Evolutionary conservation across 2,797 vertebrate genomes (phyloP), one percentile per base, ranked within the genome.

Genomic region (Scolopax rusticola): DNA sequence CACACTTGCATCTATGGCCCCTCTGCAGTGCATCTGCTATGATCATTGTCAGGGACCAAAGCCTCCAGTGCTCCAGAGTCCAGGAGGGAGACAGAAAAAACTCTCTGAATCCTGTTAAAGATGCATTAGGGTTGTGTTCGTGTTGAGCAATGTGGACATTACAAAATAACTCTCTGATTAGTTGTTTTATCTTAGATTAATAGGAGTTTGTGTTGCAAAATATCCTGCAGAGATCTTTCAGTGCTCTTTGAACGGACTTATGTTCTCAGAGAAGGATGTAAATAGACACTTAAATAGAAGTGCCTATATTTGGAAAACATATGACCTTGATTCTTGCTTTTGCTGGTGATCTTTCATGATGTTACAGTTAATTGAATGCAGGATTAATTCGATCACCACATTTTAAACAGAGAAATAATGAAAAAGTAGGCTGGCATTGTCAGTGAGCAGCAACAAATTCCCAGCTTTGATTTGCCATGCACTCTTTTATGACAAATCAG

Each of bases 401-500:
- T 86, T 47, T 92, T 84, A 93, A 60, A 16, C 78, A 59, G 33
- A 65, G 11, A 79, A 94, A 67, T 76, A 1, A 40, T 8, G 20
- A 78, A 50, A 48, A 89, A 79, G 10, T 47, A 51, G 57, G 18
- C 41, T 87, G 33, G 4, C 24, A 20, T 80, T 91, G 64, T 74
- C 75, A 57, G 21, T 12, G 36, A 76, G 45, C 40, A 79, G 32
- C 54, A 63, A 6, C 45, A 38, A 41, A 64, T 63, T 76, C 91
- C 79, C 93, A 95, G 51, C 41, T 92, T 86, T 80, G 47, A 65
- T 40, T 68, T 69, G 30, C 30, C 41, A 53, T 30, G 15, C 16
- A 11, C 17, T 68, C 50, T 82, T 86, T 93, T 84, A 92, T 24
- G 45, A 80, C 56, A 89, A 87, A 85, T 41, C 14, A 91, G 61